A percentile compares a stretch with the other conserved stretches of the same genome.
phyloP scores from a whole-genome alignment of 2,113 vertebrate genomes.

The Trinectes maculatus region DNA sequence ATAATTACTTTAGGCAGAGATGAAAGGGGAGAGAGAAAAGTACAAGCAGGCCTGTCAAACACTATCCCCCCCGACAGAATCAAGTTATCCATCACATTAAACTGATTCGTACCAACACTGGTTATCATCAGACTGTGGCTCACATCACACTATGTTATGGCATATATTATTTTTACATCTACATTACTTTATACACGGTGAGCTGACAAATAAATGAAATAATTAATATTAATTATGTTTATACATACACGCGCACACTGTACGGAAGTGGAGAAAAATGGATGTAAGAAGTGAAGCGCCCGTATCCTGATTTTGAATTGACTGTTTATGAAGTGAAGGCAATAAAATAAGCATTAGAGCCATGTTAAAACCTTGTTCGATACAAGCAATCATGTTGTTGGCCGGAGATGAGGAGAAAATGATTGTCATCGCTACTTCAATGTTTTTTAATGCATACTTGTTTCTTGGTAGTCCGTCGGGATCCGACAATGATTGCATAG shows the following conservation, averaged over 20 bases:
- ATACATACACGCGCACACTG: constrained; percentile 1
- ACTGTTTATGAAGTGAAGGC: not conserved
- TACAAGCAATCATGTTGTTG: not conserved
- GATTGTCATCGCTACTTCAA: not conserved
- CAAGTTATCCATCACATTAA: not conserved
- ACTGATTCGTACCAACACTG: not conserved
- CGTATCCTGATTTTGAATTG: no score
- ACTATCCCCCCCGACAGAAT: not conserved
- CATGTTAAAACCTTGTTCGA: no score
- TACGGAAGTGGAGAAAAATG: no score
- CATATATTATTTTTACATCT: no score
- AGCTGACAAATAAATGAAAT: no score
- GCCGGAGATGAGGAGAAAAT: not conserved
- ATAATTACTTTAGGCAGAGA: constrained; percentile 57
- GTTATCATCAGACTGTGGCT: not conserved
- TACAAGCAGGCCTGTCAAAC: constrained; percentile 20
- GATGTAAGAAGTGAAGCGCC: not conserved
- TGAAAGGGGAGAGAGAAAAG: constrained; percentile 44
- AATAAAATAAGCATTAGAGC: not conserved
- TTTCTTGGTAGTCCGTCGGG: no score
- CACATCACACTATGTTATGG: not conserved
- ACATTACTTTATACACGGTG: no score
- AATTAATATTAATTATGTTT: no score
- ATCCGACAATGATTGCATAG: no score
- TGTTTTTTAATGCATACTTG: not conserved